Conservation (phyloP, 2,113 vertebrate species). For the Apodemus speciosus region DNA sequence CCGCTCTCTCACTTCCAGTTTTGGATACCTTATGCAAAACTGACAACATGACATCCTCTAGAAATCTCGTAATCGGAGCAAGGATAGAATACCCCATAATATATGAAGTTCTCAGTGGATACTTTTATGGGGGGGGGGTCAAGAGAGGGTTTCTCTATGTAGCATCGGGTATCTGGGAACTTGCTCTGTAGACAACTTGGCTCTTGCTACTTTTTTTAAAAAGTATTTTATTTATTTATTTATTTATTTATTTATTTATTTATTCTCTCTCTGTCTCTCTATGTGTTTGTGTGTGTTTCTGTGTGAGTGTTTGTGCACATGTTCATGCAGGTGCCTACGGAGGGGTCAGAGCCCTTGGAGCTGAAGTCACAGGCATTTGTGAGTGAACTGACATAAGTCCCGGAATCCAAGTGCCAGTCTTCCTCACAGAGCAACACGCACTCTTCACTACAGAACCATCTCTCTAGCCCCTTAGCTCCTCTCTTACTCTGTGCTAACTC, state of each 20-base stretch:
- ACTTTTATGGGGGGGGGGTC: neutral
- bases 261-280: neutral
- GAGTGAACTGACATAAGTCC: too few relatives aligned
- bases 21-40: neutral
- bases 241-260: neutral
- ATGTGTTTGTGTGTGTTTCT: neutral
- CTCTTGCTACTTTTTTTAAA: neutral
- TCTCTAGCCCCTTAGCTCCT: neutral
- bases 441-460: neutral
- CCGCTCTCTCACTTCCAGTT: neutral
- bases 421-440: neutral
- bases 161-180: neutral
- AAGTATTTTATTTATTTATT: neutral
- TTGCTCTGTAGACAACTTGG: neutral
- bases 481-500: neutral
- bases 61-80: neutral
- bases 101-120: neutral
- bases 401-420: neutral
- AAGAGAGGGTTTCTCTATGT: neutral
- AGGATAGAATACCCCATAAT: neutral
- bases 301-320: neutral
- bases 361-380: neutral
- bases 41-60: neutral
- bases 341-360: neutral
- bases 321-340: neutral